Base-by-base conservation (phyloP, 1,140 invertebrate genomes). In the Tetramorium parvispinum region DNA sequence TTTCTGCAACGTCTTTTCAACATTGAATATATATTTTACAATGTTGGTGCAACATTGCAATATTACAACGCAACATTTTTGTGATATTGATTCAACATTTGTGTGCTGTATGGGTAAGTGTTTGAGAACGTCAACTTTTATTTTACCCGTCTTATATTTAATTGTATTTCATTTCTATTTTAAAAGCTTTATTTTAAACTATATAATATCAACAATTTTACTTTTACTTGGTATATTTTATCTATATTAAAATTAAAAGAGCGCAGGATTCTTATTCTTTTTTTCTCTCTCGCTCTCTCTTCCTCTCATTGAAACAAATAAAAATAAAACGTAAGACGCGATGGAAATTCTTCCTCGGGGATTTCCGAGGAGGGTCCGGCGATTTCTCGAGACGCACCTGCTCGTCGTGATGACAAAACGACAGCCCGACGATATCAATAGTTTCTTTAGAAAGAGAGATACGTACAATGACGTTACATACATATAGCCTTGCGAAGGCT, bases 401-500 rank as follows among this genome's bases (percentile, higher is more conserved):
- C 32, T 43, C n/a, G 18, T 40, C n/a, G n/a, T 7, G 32, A 75
- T 3, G 24, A 55, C 51, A 55, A 63, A 8, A 57, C 49, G 49
- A 37, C 49, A 37, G 13, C 3, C 6, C 21, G 70, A 55, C 49
- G 70, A 73, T 73, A n/a, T 40, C 27, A 51, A 37, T 18, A 11
- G 27, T 4, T 53, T 59, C 53, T 57, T 75, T 40, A 43, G 1
- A 68, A 2, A 24, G 21, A 68, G 32, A 32, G 32, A 32, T 32
- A 32, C 32, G 3, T 37, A 63, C 18, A 65, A 32, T 32, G 32
- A 32, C 32, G 32, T 32, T 66, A 43, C 37, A 57, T 88, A 57
- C 63, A 49, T 85, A 76, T 18, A 24, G 46, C 24, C 59, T 77
- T 70, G 53, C 46, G 88, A 70, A 32, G 32, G 32, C 32, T 32